phyloP scores from a whole-genome alignment of 2,888 invertebrate genomes.

The Morinoia aosen region DNA sequence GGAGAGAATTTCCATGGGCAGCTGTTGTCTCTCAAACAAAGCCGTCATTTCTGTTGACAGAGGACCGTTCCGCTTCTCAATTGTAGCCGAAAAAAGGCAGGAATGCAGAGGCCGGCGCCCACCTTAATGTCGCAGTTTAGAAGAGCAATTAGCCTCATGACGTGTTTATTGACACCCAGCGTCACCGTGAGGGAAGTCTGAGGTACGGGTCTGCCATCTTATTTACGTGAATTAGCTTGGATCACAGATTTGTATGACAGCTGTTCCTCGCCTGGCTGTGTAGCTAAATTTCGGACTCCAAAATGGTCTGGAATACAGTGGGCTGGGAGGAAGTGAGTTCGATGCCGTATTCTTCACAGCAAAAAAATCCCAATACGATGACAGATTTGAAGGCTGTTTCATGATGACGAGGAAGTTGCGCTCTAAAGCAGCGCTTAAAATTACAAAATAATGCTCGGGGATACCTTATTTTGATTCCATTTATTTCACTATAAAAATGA shows the following conservation, averaged over 20 bases:
- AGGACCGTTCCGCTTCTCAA: background rate
- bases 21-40: background rate
- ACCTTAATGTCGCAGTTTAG: background rate
- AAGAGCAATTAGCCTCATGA: background rate
- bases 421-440: background rate
- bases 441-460: background rate
- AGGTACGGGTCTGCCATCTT: background rate
- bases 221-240: background rate
- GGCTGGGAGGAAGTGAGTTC: background rate
- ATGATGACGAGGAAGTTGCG: background rate
- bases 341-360: background rate
- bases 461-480: background rate
- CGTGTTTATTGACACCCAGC: background rate
- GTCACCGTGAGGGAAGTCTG: background rate
- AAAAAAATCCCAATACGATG: background rate
- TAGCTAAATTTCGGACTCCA: background rate
- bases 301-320: background rate
- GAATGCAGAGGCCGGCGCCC: background rate
- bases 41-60: background rate
- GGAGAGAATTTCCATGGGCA: slow-evolving; percentile 1
- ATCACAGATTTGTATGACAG: background rate
- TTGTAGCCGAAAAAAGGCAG: background rate
- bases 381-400: background rate
- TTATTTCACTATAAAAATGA: background rate
- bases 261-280: background rate